Evolutionary conservation across 2,888 invertebrate species (phyloP), one percentile per base, ranked within the genome.

Genomic region (Athrips mouffetella): DNA sequence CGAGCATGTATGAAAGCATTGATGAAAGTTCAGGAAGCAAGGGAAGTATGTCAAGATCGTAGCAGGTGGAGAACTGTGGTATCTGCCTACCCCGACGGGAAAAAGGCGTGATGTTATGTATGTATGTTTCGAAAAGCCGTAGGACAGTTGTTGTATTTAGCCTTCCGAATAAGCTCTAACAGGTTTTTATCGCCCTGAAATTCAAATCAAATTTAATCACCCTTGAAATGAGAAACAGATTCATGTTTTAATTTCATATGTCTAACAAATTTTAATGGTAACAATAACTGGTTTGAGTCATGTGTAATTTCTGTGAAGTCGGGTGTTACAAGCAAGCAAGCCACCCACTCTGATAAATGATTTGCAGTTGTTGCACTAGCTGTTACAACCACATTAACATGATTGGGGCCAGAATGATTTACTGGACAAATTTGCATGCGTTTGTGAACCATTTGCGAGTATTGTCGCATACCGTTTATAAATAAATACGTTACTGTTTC

Each of bases 351-450:
- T n/a, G 16, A 10, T 5, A 18, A 13, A 13, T 31, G 21, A 49
- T 39, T 49, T 49, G 45, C 45, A 33, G 21, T 33, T 29, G 29
- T 39, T 35, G 5, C 8, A 37, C 37, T 18, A 15, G 35, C n/a
- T 37, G 21, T n/a, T 37, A 18, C 20, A 21, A 20, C 10, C 21
- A 47, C 30, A 45, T 51, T 45, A 31, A 31, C 35, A 45, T 51
- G 45, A 40, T 45, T 48, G 41, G 41, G 30, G n/a, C 35, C 18
- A 13, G 25, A 15, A 31, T 49, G 41, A 47, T 45, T 49, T 45
- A 45, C 47, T 41, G 18, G 11, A 23, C 20, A 2, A 13, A 52
- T 49, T 52, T 49, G 35, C 52, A 52, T 49, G 37, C 44, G 40
- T 52, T 49, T 49, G 47, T 15, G 29, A 45, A 47, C 40, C 37